Percentiles rank a stretch among this genome's conserved stretches.
phyloP scores from a whole-genome alignment of 2,113 vertebrate species.

The Chiloscyllium plagiosum region DNA sequence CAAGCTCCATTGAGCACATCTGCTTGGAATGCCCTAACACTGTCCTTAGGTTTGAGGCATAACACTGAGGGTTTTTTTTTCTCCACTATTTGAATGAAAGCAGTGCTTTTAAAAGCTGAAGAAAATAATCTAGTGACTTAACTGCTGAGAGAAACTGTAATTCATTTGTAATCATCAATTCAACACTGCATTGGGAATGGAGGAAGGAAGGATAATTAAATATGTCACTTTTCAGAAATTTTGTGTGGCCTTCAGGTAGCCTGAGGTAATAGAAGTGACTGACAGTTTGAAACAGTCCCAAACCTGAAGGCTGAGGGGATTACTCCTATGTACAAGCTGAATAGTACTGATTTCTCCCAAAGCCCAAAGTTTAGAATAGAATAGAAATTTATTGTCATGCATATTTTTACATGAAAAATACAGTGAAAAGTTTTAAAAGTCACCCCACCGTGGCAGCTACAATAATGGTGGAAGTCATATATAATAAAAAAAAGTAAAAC shows the following conservation, averaged over 20 bases:
- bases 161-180: background rate
- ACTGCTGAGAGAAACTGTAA: background rate
- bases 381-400: too few relatives aligned
- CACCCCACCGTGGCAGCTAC: too few relatives aligned
- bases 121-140: background rate
- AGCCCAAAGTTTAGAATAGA: background rate
- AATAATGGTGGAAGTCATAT: too few relatives aligned
- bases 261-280: background rate
- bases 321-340: background rate
- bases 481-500: too few relatives aligned
- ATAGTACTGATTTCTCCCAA: background rate
- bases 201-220: background rate
- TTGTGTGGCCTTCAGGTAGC: background rate
- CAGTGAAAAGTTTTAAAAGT: too few relatives aligned
- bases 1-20: background rate
- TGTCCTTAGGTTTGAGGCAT: background rate
- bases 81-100: background rate
- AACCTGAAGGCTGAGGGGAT: background rate
- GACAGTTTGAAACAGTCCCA: background rate
- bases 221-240: background rate
- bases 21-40: background rate
- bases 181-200: background rate
- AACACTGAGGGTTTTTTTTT: background rate
- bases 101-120: background rate
- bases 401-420: too few relatives aligned